Percentiles rank a stretch among this genome's conserved stretches.
These are phyloP conservation scores for Macropodus opercularis DNA, from an alignment of 2,797 vertebrate species.

Conservation along the genomic window DNA sequence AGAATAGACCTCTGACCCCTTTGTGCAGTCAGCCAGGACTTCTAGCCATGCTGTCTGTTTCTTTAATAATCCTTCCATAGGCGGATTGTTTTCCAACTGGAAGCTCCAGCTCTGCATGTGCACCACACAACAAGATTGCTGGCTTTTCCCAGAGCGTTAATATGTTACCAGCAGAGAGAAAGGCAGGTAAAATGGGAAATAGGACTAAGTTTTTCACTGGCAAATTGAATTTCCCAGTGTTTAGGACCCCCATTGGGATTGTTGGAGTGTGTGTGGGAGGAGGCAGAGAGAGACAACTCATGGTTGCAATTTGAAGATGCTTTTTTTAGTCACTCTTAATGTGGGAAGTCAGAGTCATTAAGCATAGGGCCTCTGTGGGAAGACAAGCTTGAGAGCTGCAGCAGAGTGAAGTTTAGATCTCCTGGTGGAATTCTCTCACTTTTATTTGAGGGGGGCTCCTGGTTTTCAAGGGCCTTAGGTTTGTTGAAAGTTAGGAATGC, in stretches of 20 bases:
- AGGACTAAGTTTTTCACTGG: slow-evolving; percentile 39
- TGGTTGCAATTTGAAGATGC: slow-evolving; percentile 86
- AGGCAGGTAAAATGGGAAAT: slow-evolving; percentile 60
- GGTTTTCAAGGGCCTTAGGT: slow-evolving; percentile 65
- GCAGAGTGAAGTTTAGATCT: slow-evolving; percentile 68
- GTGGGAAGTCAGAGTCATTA: slow-evolving; percentile 84
- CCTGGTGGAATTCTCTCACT: slow-evolving; percentile 79
- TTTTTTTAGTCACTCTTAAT: slow-evolving; percentile 87
- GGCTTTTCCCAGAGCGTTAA: slow-evolving; percentile 42
- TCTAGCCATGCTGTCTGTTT: slow-evolving; percentile 26
- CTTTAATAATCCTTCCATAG: slow-evolving; percentile 13
- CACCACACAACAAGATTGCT: slow-evolving; percentile 44
- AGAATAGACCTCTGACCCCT: slow-evolving; percentile 69
- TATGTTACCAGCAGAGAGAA: slow-evolving; percentile 35
- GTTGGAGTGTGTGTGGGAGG: slow-evolving; percentile 57
- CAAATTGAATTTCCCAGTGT: slow-evolving; percentile 66
- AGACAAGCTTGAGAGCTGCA: slow-evolving; percentile 66
- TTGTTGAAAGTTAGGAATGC: slow-evolving; percentile 76
- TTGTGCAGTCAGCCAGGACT: slow-evolving; percentile 55
- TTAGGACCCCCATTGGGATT: slow-evolving; percentile 64
- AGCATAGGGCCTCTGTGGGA: slow-evolving; percentile 80
- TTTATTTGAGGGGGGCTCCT: slow-evolving; percentile 55
- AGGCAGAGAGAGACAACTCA: slow-evolving; percentile 71
- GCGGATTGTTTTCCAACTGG: slow-evolving; percentile 51
- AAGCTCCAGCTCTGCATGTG: slow-evolving; percentile 43